Evolutionary conservation across 2,888 invertebrate species (phyloP).

Genomic region (Tachystola acroxantha): DNA sequence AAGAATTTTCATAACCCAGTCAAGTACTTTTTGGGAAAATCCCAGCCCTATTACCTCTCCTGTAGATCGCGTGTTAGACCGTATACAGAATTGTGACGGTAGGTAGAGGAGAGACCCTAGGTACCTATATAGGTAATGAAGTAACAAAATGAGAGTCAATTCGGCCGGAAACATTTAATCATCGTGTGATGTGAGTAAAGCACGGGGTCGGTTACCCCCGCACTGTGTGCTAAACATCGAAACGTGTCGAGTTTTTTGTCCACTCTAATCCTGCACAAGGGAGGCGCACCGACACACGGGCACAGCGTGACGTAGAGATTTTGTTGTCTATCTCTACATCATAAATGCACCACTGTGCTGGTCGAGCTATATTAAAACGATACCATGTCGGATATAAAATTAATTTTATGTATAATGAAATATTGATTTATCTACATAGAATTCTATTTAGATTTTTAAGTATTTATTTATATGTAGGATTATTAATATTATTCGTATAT

Average conservation of each 20-base stretch:
- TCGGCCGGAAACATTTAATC: conserved; percentile 42
- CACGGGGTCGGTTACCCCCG: conserved; percentile 7
- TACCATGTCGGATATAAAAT: conserved; percentile 8
- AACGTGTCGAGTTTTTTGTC: conserved; percentile 15
- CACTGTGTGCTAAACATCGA: conserved; percentile 5
- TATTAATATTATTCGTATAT: too few relatives aligned
- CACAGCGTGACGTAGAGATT: conserved; percentile 18
- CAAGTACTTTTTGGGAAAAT: too few relatives aligned
- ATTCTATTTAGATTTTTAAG: too few relatives aligned
- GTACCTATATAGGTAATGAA: background rate
- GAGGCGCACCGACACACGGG: conserved; percentile 14
- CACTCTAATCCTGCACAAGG: conserved; percentile 20
- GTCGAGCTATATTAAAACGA: conserved; percentile 14
- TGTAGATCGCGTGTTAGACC: too few relatives aligned
- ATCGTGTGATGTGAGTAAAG: conserved; percentile 29
- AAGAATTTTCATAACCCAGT: too few relatives aligned
- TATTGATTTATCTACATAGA: too few relatives aligned
- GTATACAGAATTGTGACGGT: too few relatives aligned
- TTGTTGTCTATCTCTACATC: conserved; percentile 10
- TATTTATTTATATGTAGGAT: too few relatives aligned
- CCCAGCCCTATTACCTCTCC: too few relatives aligned
- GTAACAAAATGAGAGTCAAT: conserved; percentile 24
- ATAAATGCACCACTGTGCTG: conserved; percentile 11
- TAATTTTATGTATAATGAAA: too few relatives aligned
- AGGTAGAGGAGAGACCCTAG: too few relatives aligned